Evolutionary conservation across 2,113 vertebrate species (phyloP), one percentile per base, ranked within the genome.

Genomic region (Anhinga rufa): DNA sequence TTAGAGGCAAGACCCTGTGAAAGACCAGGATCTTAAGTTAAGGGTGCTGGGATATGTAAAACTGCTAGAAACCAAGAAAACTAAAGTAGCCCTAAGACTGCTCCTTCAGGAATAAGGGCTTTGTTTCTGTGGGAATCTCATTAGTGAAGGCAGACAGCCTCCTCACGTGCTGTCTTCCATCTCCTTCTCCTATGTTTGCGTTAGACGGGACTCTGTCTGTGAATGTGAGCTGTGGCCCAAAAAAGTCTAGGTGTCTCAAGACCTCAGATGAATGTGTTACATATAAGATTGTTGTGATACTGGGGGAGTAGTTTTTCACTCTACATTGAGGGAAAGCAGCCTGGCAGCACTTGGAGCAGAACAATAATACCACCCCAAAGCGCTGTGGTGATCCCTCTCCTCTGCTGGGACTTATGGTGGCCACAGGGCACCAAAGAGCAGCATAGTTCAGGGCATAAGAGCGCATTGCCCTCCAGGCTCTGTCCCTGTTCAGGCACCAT

Each of bases 321-420:
- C 60, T 58, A 9, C 25, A 16, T 20, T 42, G 36, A 64, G 51
- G n/a, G 44, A 60, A 69, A 62, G 36, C 25, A 40, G 19, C 48
- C 49, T 86, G 80, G 12, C 13, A 83, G 26, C 22, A 9, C 19
- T 40, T 55, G 65, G 14, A 92, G 25, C 64, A 36, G 34, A 28
- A 15, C 42, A 44, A 0, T 16, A 78, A 60, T n/a, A 49, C 48
- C 88, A 57, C 2, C 10, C 31, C 1, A 0, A 72, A 62, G 36
- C 4, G 3, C 54, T 21, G 34, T 15, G 69, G 21, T 65, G 49
- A n/a, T 72, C 34, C 54, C 2, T 0, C 18, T 34, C 49, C 28
- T 68, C 38, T 93, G 68, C n/a, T 54, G 70, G 58, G 24, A n/a
- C 26, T 87, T 68, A 17, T 0, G 1, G 44, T 64, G 69, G 38